A percentile compares a stretch with the other conserved stretches of the same genome.
phyloP scores from a whole-genome alignment of 2,113 vertebrate genomes.

The Cranoglanis bouderius region DNA sequence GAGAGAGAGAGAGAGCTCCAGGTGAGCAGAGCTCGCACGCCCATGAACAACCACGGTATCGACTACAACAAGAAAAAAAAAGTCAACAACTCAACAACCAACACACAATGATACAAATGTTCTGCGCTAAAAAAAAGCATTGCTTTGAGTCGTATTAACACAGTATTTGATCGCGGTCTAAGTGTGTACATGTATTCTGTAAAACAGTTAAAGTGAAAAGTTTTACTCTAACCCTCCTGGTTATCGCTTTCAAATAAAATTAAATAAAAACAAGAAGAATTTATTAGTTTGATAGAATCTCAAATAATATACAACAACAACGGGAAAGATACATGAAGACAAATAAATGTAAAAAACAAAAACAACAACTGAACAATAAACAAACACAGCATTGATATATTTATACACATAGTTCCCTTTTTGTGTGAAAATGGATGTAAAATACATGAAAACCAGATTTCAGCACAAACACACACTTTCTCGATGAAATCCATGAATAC shows the following conservation, averaged over 20 bases:
- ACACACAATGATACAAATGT: slow-evolving; percentile 63
- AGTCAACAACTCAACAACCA: slow-evolving; percentile 32
- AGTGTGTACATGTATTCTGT: slow-evolving; percentile 56
- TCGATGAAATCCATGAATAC: slow-evolving; percentile 10
- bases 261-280: slow-evolving; percentile 43
- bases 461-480: slow-evolving; percentile 20
- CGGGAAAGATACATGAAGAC: neutral
- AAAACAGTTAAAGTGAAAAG: slow-evolving; percentile 52
- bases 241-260: slow-evolving; percentile 21
- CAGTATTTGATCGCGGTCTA: slow-evolving; percentile 66
- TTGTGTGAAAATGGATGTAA: slow-evolving; percentile 14
- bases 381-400: neutral
- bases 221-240: slow-evolving; percentile 45
- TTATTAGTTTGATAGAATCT: neutral
- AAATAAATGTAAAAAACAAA: neutral
- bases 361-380: neutral
- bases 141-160: slow-evolving; percentile 64
- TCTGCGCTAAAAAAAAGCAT: slow-evolving; percentile 61
- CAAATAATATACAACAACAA: neutral
- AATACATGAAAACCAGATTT: slow-evolving; percentile 29
- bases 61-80: slow-evolving; percentile 64
- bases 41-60: slow-evolving; percentile 64
- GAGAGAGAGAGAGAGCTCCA: slow-evolving; percentile 49
- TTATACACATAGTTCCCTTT: slow-evolving; percentile 4
- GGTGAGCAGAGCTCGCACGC: slow-evolving; percentile 56